Conservation (phyloP, 1,140 invertebrate species). For the Chrysomallon squamiferum region DNA sequence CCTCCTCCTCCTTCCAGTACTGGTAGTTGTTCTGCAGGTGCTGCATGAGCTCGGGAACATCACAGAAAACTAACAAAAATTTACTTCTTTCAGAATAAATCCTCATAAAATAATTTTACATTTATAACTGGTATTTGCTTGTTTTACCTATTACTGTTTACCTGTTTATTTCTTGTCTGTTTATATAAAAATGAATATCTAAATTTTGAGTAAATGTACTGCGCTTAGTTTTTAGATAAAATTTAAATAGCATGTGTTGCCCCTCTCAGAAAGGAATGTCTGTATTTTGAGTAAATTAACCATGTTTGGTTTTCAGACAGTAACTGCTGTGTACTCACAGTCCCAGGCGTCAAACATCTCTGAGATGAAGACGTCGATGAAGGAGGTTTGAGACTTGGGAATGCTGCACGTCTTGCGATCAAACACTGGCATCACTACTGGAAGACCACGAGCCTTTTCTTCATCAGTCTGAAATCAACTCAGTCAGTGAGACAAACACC, state of each 20-base stretch:
- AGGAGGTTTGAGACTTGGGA: slow-evolving; percentile 94
- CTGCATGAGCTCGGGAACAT: slow-evolving; percentile 86
- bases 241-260: no score
- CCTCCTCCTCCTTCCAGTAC: slow-evolving; percentile 82
- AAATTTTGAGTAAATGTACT: no score
- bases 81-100: no score
- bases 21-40: slow-evolving; percentile 86
- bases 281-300: no score
- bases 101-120: not conserved
- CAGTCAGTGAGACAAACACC: no score
- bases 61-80: slow-evolving; percentile 62
- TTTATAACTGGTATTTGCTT: not conserved
- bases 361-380: slow-evolving; percentile 95
- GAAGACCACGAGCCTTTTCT: slow-evolving; percentile 82
- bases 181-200: no score
- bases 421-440: slow-evolving; percentile 97
- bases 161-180: no score
- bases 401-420: slow-evolving; percentile 91
- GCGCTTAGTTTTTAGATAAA: no score
- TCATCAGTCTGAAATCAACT: slow-evolving; percentile 82
- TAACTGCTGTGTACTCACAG: slow-evolving; percentile 76
- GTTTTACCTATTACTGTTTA: not conserved
- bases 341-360: slow-evolving; percentile 98
- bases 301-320: no score
- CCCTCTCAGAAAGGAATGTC: no score